These are phyloP conservation scores for Clarias fuscus DNA, from an alignment of 2,797 vertebrate species.

Conservation along the genomic window DNA sequence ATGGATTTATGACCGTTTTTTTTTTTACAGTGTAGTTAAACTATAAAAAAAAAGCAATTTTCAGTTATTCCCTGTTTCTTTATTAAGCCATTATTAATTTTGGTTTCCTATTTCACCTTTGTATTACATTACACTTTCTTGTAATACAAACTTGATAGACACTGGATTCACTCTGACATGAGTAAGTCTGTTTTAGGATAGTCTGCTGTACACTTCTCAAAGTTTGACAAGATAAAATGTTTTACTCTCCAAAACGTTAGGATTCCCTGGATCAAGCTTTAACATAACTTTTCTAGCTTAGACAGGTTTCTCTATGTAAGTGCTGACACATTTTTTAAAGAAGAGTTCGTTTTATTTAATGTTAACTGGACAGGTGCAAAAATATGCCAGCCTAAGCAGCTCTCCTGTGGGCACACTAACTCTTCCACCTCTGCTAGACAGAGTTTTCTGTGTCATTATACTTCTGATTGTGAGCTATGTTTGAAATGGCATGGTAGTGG, in stretches of 20 bases:
- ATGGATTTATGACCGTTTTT: too few relatives aligned
- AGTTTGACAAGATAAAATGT: not conserved
- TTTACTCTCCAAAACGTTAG: not conserved
- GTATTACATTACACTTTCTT: not conserved
- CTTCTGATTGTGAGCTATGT: conserved; percentile 56
- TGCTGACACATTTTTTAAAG: conserved; percentile 10
- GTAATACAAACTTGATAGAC: not conserved
- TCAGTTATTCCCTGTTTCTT: not conserved
- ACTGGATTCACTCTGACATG: not conserved
- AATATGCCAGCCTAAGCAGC: conserved; percentile 34
- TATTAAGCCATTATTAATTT: not conserved
- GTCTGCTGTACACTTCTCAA: not conserved
- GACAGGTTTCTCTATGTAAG: conserved; percentile 4
- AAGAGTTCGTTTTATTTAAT: conserved; percentile 32
- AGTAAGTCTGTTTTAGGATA: not conserved
- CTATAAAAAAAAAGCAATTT: not conserved
- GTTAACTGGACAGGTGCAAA: conserved; percentile 36
- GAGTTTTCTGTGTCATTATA: conserved; percentile 24
- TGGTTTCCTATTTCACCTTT: not conserved
- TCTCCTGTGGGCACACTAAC: conserved; percentile 37
- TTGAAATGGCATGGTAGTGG: conserved; percentile 71
- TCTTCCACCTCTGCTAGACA: conserved; percentile 31
- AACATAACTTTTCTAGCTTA: not conserved
- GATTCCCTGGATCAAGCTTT: not conserved
- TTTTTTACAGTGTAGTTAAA: too few relatives aligned